Percentiles rank a stretch among this genome's conserved stretches.
phyloP scores from a whole-genome alignment of 2,888 invertebrate genomes.

The Melanargia galathea region DNA sequence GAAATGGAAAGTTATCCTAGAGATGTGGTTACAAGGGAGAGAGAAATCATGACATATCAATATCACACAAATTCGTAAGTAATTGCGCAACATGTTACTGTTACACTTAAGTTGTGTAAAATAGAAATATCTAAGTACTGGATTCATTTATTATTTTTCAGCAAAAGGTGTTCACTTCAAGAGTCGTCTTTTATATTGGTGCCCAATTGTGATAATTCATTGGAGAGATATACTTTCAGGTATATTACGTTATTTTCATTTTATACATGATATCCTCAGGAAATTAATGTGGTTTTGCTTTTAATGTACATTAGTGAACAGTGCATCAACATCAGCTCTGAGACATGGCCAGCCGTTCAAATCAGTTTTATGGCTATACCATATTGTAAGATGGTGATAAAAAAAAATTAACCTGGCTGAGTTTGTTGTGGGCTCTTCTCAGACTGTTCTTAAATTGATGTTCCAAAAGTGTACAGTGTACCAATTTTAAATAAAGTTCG shows the following conservation, averaged over 20 bases:
- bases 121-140: neutral
- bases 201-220: conserved; percentile 79
- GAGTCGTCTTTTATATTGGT: conserved; percentile 78
- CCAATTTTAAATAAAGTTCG: no score
- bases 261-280: no score
- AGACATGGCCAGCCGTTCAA: no score
- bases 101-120: neutral
- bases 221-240: conserved; percentile 97
- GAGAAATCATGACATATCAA: conserved; percentile 91
- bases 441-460: no score
- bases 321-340: no score
- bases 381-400: no score
- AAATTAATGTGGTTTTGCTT: neutral
- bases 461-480: no score
- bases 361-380: no score
- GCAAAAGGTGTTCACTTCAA: conserved; percentile 68
- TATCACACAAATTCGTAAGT: conserved; percentile 79
- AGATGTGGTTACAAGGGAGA: conserved; percentile 87
- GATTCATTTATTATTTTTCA: conserved; percentile 47
- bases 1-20: conserved; percentile 85
- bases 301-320: neutral
- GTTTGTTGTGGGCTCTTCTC: no score
- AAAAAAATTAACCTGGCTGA: no score
- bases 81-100: neutral
- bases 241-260: conserved; percentile 37